Base-by-base conservation (phyloP, 2,888 invertebrate genomes). In the Omphaloscelis lunosa region DNA sequence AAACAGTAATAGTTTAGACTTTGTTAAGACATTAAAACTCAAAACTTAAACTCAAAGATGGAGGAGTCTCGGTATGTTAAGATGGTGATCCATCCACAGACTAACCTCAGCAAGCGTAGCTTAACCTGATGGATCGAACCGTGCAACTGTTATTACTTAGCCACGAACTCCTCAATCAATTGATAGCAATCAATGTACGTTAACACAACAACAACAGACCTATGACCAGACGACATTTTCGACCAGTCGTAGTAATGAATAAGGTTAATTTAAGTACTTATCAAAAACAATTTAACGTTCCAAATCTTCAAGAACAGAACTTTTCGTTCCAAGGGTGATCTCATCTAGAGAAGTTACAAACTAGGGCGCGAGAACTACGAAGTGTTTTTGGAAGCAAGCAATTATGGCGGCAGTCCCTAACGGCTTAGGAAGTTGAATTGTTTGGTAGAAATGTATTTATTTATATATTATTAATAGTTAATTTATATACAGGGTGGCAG, bases 311-410 rank as follows among this genome's bases (percentile, higher is more conserved):
- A 23, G 48, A 65, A 51, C 27, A 34, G 9, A 76, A 66, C 59
- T 41, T 76, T 59, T 15, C 3, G 1, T 17, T 29, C 3, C 23
- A 27, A 6, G 53, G 4, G 23, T n/a, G 51, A 20, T 23, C 45
- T 62, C 29, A 29, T 27, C 23, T 51, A 27, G 15, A 41, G 27
- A 58, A 79, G 39, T 71, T 79, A 7, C 0, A 34, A 63, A 68
- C 29, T 65, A 45, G 27, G 79, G 79, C 65, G 79, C 58, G 71
- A 65, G 58, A 59, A 71, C 71, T 34, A 59, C 27, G n/a, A 59
- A 78, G 65, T 34, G 58, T 78, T 66, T 79, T 20, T 17, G 72
- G 59, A 65, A 71, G 51, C 27, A 45, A 27, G 15, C 45, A 71
- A 79, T 78, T 79, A 71, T 23, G 59, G 23, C 20, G 34, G 39